Evolutionary conservation across 2,797 vertebrate genomes (phyloP).

Genomic region (Ptychadena robeensis): DNA sequence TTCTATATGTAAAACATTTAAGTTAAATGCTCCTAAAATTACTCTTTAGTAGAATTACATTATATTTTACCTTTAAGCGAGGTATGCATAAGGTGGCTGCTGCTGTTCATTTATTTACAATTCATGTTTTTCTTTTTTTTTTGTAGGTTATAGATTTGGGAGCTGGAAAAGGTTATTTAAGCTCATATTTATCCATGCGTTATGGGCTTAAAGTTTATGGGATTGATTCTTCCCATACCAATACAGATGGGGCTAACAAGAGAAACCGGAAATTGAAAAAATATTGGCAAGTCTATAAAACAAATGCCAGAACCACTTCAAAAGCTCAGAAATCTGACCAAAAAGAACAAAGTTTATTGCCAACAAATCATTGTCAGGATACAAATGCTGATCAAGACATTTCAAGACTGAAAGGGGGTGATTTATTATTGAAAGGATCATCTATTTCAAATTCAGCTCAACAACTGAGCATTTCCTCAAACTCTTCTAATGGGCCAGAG

Average conservation of each 20-base stretch:
- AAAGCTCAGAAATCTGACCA: conserved; percentile 64
- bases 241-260: conserved; percentile 90
- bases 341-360: conserved; percentile 61
- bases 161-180: conserved; percentile 96
- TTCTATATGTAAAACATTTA: too few species aligned
- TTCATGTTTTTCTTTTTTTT: conserved; percentile 31
- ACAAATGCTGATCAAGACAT: conserved; percentile 44
- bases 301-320: conserved; percentile 65
- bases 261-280: conserved; percentile 95
- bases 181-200: conserved; percentile 91
- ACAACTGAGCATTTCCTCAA: conserved; percentile 19
- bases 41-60: too few species aligned
- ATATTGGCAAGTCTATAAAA: conserved; percentile 86
- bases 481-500: not conserved
- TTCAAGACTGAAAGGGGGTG: conserved; percentile 57
- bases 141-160: conserved; percentile 92
- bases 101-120: conserved; percentile 28
- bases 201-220: conserved; percentile 91
- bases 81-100: not conserved
- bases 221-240: conserved; percentile 91
- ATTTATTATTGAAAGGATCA: conserved; percentile 62
- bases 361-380: conserved; percentile 65
- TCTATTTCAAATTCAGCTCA: conserved; percentile 55
- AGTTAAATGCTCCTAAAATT: too few species aligned
- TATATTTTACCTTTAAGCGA: too few species aligned